phyloP scores from a whole-genome alignment of 2,888 invertebrate genomes.

The Colostygia pectinataria region DNA sequence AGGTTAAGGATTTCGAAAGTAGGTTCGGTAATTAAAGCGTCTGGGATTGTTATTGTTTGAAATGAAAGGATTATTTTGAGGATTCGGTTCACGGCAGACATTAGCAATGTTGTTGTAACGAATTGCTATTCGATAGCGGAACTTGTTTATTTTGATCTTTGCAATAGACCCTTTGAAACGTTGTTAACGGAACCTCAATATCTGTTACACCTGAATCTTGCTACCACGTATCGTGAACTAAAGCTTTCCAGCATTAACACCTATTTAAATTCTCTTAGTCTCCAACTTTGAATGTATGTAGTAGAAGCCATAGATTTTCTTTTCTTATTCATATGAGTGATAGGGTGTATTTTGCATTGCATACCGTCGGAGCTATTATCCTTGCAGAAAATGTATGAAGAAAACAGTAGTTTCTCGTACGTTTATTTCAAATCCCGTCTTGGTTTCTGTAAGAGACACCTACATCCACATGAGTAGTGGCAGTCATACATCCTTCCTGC shows the following conservation, averaged over 20 bases:
- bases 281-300: background rate
- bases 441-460: conserved; percentile 42
- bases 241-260: background rate
- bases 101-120: conserved; percentile 7
- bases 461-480: conserved; percentile 78
- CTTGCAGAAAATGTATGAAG: conserved; percentile 2
- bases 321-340: background rate
- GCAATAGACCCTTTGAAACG: background rate
- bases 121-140: conserved; percentile 8
- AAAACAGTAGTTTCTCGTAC: conserved; percentile 10
- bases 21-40: conserved; percentile 16
- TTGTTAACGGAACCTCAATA: background rate
- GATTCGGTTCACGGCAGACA: conserved; percentile 3
- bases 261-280: background rate
- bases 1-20: conserved; percentile 27
- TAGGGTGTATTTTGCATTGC: background rate
- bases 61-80: conserved; percentile 12
- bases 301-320: background rate
- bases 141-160: conserved; percentile 11
- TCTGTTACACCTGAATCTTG: background rate
- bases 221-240: background rate
- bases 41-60: conserved; percentile 21
- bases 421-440: conserved; percentile 7
- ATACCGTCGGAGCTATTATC: too few relatives aligned
- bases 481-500: conserved; percentile 75